Base-by-base conservation (phyloP, 2,113 vertebrate species). In the Prunella himalayana region DNA sequence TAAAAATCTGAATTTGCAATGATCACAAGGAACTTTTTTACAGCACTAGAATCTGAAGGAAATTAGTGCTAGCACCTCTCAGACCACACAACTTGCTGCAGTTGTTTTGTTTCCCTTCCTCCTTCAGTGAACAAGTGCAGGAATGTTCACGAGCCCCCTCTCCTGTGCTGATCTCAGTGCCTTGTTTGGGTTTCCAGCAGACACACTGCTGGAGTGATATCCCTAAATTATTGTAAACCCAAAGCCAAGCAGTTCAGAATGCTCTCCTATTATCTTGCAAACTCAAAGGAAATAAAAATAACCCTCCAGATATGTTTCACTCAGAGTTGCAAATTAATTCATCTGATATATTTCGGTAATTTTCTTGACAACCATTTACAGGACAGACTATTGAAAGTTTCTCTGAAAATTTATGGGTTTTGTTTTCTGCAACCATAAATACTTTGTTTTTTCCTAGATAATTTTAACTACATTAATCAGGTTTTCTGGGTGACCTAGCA, bases 381-480 rank as follows among this genome's bases (percentile, higher is more conserved):
- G 35, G 57, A 64, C 30, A 66, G 56, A 25, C 14, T 82, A 21
- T 93, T 85, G 88, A 33, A 90, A 33, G 42, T 72, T 91, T 57
- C 27, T 59, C 47, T 80, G 85, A 86, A 91, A 82, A 82, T 8
- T 21, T 31, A 47, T 49, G 13, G 15, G 8, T 59, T 59, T 84
- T 63, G 84, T 78, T 69, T 45, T 73, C 44, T 82, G 15, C 11
- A 50, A 64, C 51, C 24, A 39, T 57, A 84, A 91, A 63, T 93
- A 79, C 42, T 83, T 84, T 78, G 30, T n/a, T 95, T 95, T 93
- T 90, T 75, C 70, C 93, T 94, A 90, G 92, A 76, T 73, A 71
- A 94, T 97, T 97, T 97, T 95, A 96, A 95, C 89, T 96, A 59
- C 61, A 78, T 42, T 92, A 97, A 97, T 97, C 86, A 76, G 81